phyloP scores from a whole-genome alignment of 2,113 vertebrate genomes.

The Caretta caretta region DNA sequence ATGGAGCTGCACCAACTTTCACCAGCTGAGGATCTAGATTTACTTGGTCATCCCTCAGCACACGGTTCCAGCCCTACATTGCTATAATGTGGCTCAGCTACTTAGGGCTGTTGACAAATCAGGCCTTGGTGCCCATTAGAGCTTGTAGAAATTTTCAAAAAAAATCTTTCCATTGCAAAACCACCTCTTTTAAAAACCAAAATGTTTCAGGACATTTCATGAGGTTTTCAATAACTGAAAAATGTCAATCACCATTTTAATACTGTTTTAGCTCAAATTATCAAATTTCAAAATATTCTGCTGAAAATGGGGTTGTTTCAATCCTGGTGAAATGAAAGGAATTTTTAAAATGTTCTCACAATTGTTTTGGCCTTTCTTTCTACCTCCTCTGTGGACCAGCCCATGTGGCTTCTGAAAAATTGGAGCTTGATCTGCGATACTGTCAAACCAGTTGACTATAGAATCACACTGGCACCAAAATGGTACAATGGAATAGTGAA shows the following conservation, averaged over 20 bases:
- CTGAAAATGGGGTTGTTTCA: neutral
- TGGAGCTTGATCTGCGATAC: neutral
- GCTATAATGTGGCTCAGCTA: neutral
- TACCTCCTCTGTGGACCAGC: neutral
- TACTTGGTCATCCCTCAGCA: neutral
- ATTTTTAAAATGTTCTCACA: neutral
- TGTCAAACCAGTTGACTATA: neutral
- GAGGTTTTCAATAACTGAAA: neutral
- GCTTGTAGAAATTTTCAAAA: neutral
- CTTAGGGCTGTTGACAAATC: neutral
- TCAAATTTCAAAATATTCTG: neutral
- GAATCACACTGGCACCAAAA: neutral
- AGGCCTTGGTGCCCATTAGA: neutral
- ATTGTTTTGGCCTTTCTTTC: neutral
- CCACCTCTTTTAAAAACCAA: fast-evolving
- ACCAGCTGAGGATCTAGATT: neutral
- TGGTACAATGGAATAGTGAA: neutral
- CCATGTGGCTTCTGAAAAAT: neutral
- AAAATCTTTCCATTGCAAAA: neutral
- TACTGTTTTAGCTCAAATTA: neutral
- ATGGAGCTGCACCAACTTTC: too few relatives aligned
- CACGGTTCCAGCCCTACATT: neutral
- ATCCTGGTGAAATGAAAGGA: neutral
- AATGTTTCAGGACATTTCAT: neutral
- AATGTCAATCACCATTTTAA: neutral